These are phyloP conservation scores for Drosophila leonis DNA, from an alignment of 2,888 invertebrate species.

Conservation along the genomic window DNA sequence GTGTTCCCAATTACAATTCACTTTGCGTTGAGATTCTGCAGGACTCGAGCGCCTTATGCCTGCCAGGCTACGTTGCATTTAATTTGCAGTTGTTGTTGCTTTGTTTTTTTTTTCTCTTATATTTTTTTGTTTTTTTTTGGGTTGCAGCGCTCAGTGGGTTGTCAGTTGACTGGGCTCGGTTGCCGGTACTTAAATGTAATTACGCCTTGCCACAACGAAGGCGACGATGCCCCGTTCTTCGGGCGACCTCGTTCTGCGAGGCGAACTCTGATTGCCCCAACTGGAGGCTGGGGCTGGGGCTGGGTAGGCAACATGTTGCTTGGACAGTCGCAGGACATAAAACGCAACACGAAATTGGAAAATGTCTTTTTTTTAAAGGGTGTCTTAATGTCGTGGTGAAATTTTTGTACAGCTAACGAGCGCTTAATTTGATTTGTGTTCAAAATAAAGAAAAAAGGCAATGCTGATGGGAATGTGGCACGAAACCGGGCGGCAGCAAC, in stretches of 20 bases:
- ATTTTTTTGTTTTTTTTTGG: slow-evolving; percentile 4
- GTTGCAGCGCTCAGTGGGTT: slow-evolving; percentile 46
- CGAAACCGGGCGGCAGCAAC: slow-evolving; percentile 43
- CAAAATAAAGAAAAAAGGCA: slow-evolving; percentile 18
- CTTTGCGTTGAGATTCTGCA: slow-evolving; percentile 63
- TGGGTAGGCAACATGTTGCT: slow-evolving; percentile 7
- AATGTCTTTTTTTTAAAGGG: slow-evolving; percentile 27
- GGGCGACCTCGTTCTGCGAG: slow-evolving; percentile 72
- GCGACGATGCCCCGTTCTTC: slow-evolving; percentile 31
- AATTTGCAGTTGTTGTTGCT: slow-evolving; percentile 69
- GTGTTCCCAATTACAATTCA: slow-evolving; percentile 75
- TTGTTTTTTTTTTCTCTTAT: slow-evolving; percentile 20
- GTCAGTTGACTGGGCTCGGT: slow-evolving; percentile 55
- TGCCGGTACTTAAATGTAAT: slow-evolving; percentile 76
- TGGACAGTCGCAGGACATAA: slow-evolving; percentile 40
- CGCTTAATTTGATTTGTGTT: slow-evolving; percentile 73
- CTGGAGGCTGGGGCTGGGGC: not conserved
- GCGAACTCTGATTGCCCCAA: slow-evolving; percentile 57
- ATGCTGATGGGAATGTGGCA: slow-evolving; percentile 69
- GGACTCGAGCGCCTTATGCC: slow-evolving; percentile 64
- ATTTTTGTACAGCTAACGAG: slow-evolving; percentile 64
- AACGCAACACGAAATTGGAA: slow-evolving; percentile 24
- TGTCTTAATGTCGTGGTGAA: slow-evolving; percentile 64
- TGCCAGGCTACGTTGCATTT: slow-evolving; percentile 64
- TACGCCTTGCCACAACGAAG: slow-evolving; percentile 57